phyloP scores from a whole-genome alignment of 2,113 vertebrate species.

The Pholis gunnellus region DNA sequence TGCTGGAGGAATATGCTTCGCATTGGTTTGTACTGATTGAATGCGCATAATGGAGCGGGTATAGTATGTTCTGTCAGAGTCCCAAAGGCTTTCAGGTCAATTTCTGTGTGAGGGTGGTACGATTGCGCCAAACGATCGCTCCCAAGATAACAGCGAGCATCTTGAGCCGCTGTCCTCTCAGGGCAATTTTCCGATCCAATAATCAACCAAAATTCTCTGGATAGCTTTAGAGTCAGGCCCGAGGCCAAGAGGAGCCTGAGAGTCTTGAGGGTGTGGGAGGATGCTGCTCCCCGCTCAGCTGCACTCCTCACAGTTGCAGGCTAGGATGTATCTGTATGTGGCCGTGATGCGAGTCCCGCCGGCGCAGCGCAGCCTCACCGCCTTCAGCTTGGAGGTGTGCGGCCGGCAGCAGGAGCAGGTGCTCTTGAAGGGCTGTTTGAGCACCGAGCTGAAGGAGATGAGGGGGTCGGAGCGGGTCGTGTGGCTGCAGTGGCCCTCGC shows the following conservation, averaged over 20 bases:
- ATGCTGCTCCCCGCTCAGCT: slow-evolving; percentile 79
- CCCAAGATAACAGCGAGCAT: slow-evolving; percentile 43
- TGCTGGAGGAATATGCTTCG: slow-evolving; percentile 44
- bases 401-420: slow-evolving; percentile 96
- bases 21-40: slow-evolving; percentile 43
- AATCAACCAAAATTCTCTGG: slow-evolving; percentile 42
- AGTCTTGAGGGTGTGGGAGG: slow-evolving; percentile 30
- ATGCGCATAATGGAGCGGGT: slow-evolving; percentile 35
- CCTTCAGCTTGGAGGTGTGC: slow-evolving; percentile 98
- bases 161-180: slow-evolving; percentile 25
- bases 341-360: slow-evolving; percentile 94
- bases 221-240: slow-evolving; percentile 23
- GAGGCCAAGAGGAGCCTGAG: slow-evolving; percentile 38
- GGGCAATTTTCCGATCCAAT: slow-evolving; percentile 31
- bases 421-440: slow-evolving; percentile 96
- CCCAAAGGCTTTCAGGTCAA: slow-evolving; percentile 37
- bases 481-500: slow-evolving; percentile 95
- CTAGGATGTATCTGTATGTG: slow-evolving; percentile 98
- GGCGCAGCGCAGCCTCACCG: slow-evolving; percentile 91
- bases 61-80: slow-evolving; percentile 12
- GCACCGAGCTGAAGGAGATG: slow-evolving; percentile 95
- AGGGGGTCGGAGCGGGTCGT: slow-evolving; percentile 93
- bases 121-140: slow-evolving; percentile 33
- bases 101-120: slow-evolving; percentile 16
- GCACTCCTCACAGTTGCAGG: slow-evolving; percentile 96